Evolutionary conservation across 1,140 invertebrate genomes (phyloP), one percentile per base, ranked within the genome.

Genomic region (Myzus persicae): DNA sequence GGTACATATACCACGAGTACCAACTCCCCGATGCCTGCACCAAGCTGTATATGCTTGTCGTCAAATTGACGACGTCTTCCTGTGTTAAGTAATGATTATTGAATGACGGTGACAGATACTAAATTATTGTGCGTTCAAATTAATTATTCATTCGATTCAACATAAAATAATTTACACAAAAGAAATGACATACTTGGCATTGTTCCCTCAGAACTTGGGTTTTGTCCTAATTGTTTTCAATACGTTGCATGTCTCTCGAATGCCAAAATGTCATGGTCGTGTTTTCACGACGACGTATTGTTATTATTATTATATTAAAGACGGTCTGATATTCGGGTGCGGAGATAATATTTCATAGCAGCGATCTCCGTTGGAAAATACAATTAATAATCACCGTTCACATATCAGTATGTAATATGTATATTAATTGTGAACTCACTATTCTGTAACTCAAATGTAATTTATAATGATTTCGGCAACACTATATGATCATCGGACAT

Each of bases 221-320:
- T 84, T 42, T 31, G 82, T 42, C 82, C 82, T 84, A 84, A 84
- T 84, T 84, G 82, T 84, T 84, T 42, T 84, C 38, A 42, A 42
- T 84, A 31, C 26, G 81, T 82, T 40, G 81, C 36, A 26, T 24
- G 82, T 84, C 40, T 42, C 42, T 84, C 40, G 82, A 84, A 84
- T 84, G 82, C 82, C 82, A 84, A 84, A 84, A 84, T 42, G 82
- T 84, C 82, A 42, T 14, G 82, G 38, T 84, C 82, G 24, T 42
- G 82, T 84, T 84, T 31, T 42, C 40, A 40, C 11, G 82, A 40
- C 9, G 26, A 84, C 26, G 42, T 42, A 20, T 46, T 46, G 26
- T 84, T 59, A 59, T 67, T 67, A 67, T 67, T 67, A 4, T 67
- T n/a, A n/a, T 67, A 67, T 82, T 84, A 26, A 22, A 36, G 24